Conservation (phyloP, 2,113 vertebrate species). For the Brienomyrus brachyistius region DNA sequence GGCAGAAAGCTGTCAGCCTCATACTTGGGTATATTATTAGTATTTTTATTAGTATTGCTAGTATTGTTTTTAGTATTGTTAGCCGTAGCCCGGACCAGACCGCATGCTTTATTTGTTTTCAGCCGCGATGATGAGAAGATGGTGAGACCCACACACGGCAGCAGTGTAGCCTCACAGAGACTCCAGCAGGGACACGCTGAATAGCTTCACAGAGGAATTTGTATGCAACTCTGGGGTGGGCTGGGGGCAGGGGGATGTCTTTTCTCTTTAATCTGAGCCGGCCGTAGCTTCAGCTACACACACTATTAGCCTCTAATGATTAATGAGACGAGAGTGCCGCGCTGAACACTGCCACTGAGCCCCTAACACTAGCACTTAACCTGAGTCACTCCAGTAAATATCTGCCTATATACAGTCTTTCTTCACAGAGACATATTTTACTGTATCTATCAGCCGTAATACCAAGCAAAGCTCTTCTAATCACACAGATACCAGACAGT, state of each 20-base stretch:
- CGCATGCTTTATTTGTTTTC: not conserved
- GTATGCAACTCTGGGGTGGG: constrained; percentile 1
- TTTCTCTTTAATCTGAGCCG: constrained; percentile 10
- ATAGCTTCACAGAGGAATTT: constrained; percentile 43
- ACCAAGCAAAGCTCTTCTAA: not conserved
- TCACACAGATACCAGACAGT: not conserved
- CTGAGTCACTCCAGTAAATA: not conserved
- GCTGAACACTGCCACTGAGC: not conserved
- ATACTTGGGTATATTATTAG: not conserved
- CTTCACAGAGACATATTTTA: not conserved
- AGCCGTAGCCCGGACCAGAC: not conserved
- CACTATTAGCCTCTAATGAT: not conserved
- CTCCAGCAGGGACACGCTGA: constrained; percentile 29
- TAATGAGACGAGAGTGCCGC: not conserved
- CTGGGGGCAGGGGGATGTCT: not conserved
- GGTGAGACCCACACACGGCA: constrained; percentile 20
- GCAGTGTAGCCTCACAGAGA: constrained; percentile 34
- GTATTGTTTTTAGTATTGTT: not conserved
- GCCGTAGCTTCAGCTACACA: not conserved
- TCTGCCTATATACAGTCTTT: not conserved
- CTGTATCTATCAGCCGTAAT: not conserved
- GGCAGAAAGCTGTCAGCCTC: not conserved
- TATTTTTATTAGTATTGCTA: not conserved
- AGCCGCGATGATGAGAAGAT: not conserved
- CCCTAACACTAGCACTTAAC: not conserved